phyloP scores from a whole-genome alignment of 2,888 invertebrate genomes.

The Brenthis ino region DNA sequence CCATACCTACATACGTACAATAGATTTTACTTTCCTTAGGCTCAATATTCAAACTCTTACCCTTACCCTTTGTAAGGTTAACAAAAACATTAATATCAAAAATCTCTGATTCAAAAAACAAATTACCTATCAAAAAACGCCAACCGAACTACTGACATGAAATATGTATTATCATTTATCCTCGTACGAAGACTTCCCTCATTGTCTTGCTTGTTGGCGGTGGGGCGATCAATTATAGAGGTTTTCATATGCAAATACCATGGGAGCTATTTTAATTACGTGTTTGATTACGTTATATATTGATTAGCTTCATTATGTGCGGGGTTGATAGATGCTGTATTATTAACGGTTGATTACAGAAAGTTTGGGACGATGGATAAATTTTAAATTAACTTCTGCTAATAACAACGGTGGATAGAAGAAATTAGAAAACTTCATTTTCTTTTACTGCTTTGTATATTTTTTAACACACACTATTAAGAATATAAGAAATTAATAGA shows the following conservation, averaged over 20 bases:
- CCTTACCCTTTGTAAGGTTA: too few species aligned
- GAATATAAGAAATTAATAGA: too few species aligned
- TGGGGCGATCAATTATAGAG: constrained; percentile 72
- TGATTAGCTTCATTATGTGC: constrained; percentile 68
- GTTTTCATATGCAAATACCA: constrained; percentile 79
- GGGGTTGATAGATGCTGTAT: constrained; percentile 40
- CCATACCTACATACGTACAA: too few species aligned
- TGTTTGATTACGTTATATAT: constrained; percentile 76
- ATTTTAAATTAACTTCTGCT: constrained; percentile 2
- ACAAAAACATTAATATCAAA: too few species aligned
- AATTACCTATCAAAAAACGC: constrained; percentile 1
- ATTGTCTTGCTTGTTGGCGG: constrained; percentile 54
- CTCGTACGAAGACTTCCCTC: constrained; percentile 20
- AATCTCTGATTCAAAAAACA: not conserved
- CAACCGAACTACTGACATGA: not conserved
- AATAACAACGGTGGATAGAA: constrained; percentile 1
- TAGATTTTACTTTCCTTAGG: too few species aligned
- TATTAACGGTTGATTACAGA: constrained; percentile 40
- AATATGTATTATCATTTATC: not conserved
- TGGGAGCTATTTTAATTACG: constrained; percentile 77
- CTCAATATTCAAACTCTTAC: too few species aligned
- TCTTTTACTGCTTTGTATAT: too few species aligned
- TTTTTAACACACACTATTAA: too few species aligned
- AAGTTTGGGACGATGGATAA: constrained; percentile 21
- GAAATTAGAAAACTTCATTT: not conserved